Evolutionary conservation across 2,797 vertebrate genomes (phyloP), one percentile per base, ranked within the genome.

Genomic region (Clarias platycephalus): DNA sequence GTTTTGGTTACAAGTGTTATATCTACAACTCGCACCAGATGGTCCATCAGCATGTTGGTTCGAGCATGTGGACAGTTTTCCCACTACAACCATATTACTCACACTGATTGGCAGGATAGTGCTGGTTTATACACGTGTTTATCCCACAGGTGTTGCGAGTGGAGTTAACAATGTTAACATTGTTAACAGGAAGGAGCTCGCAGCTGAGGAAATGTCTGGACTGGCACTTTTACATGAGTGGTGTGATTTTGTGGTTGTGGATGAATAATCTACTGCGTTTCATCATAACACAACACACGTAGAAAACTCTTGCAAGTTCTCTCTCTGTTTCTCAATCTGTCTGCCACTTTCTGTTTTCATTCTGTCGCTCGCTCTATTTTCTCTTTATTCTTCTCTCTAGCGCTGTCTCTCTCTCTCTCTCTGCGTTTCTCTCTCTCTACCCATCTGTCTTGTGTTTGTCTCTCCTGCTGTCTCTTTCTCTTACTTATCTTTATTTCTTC

Each of bases 171-270:
- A 75, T 88, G 88, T 84, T 88, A n/a, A n/a, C n/a, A 88, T 68
- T 67, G 66, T n/a, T n/a, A n/a, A n/a, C n/a, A n/a, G 76, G 37
- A 81, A 40, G 40, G 37, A 49, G 40, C 24, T 80, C 91, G 89
- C 90, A 85, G 88, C 31, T 74, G 82, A 91, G 90, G 91, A 89
- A 89, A 90, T 91, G 92, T 90, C 91, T 92, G 2, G 86, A 70
- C 90, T 92, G 92, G 90, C 93, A 94, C 91, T 88, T 90, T 86
- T 86, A 92, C 90, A 93, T 40, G 92, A 91, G 89, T 90, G 91
- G 85, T 89, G 80, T 83, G 66, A 84, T 87, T 91, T 88, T 89
- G 89, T 90, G 86, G 88, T 91, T 89, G 83, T 88, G 91, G 87
- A 85, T 77, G 66, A 90, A 90, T 91, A 86, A 91, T 87, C 86